Percentiles rank a stretch among this genome's conserved stretches.
Conservation (phyloP, 1,140 invertebrate genomes). For the Argopecten irradians region DNA sequence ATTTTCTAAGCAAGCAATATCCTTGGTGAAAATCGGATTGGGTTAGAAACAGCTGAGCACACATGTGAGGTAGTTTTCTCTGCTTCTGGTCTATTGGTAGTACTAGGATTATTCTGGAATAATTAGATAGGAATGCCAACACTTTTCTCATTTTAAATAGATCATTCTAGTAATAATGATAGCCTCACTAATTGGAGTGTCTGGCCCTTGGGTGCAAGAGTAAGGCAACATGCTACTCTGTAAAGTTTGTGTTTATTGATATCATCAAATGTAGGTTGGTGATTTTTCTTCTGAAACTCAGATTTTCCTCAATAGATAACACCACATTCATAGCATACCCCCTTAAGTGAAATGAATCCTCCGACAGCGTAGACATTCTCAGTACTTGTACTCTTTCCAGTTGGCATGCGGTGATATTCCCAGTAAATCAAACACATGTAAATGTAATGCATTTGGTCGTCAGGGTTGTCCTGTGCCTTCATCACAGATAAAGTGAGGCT, state of each 20-base stretch:
- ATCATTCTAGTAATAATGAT: neutral
- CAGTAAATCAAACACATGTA: neutral
- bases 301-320: too few relatives aligned
- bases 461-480: neutral
- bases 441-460: neutral
- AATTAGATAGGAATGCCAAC: too few relatives aligned
- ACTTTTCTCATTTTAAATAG: too few relatives aligned
- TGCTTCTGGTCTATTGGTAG: neutral
- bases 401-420: neutral
- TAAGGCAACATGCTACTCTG: neutral
- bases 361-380: neutral
- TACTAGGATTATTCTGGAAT: neutral
- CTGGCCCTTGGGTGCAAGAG: neutral
- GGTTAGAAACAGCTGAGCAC: neutral
- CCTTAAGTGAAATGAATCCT: neutral
- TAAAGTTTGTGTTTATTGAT: too few relatives aligned
- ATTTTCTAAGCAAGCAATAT: neutral
- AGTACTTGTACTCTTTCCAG: neutral
- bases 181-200: neutral
- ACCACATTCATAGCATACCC: neutral
- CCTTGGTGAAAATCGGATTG: neutral
- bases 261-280: too few relatives aligned
- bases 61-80: neutral
- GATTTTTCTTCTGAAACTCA: too few relatives aligned
- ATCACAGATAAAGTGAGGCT: neutral